phyloP scores from a whole-genome alignment of 2,797 vertebrate genomes.

The Acanthurus tractus region DNA sequence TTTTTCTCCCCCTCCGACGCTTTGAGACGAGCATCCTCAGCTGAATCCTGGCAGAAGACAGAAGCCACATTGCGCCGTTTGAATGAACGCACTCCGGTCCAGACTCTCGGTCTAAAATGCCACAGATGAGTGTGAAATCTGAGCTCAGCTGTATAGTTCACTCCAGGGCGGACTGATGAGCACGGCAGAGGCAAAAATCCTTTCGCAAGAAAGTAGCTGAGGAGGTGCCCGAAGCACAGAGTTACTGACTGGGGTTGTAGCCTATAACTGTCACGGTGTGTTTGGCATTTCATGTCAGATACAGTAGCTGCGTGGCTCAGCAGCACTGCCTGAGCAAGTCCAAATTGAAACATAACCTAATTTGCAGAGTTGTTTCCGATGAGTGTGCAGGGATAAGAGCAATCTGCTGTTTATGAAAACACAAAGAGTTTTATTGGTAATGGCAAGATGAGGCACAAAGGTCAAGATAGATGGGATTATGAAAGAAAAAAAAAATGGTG shows the following conservation, averaged over 20 bases:
- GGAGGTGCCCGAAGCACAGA: constrained; percentile 37
- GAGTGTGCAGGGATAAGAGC: constrained; percentile 46
- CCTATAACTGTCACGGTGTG: constrained; percentile 53
- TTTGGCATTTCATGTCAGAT: constrained; percentile 52
- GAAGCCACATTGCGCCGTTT: constrained; percentile 49
- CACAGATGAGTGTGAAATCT: constrained; percentile 42
- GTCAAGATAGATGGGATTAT: constrained; percentile 22
- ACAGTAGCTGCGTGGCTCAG: constrained; percentile 60
- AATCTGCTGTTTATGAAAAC: constrained; percentile 32
- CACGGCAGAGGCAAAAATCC: constrained; percentile 35
- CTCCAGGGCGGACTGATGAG: constrained; percentile 39
- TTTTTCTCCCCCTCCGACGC: neutral
- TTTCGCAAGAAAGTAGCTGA: constrained; percentile 13
- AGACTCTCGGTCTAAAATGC: constrained; percentile 17
- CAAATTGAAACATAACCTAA: constrained; percentile 52
- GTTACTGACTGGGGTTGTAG: constrained; percentile 38
- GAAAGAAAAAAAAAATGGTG: constrained; percentile 19
- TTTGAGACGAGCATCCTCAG: constrained; percentile 51
- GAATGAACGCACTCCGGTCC: constrained; percentile 32
- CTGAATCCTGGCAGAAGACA: constrained; percentile 16
- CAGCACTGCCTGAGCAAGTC: constrained; percentile 41
- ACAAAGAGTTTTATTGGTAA: constrained; percentile 40
- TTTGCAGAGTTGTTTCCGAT: constrained; percentile 59
- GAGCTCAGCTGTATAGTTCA: constrained; percentile 51
- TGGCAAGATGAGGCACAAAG: constrained; percentile 36